A percentile compares a stretch with the other conserved stretches of the same genome.
phyloP scores from a whole-genome alignment of 2,888 invertebrate species.

The Rhamphomyia laevipes region DNA sequence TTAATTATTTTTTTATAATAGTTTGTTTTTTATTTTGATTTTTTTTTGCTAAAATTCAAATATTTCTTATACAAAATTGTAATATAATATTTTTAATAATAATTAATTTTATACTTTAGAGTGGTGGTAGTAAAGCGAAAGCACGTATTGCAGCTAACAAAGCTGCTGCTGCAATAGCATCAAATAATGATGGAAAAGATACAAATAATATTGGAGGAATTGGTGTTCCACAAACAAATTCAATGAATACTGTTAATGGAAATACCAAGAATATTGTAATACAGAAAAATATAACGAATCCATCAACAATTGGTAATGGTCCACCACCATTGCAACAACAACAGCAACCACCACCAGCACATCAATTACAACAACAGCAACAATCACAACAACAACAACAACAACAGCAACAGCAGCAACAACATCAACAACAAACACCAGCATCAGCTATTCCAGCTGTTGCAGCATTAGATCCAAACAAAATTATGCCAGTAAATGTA shows the following conservation, averaged over 20 bases:
- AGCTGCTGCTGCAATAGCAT: slow-evolving; percentile 24
- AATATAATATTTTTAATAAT: too few species aligned
- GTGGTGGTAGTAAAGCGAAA: slow-evolving; percentile 34
- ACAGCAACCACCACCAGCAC: slow-evolving; percentile 11
- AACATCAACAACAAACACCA: slow-evolving; percentile 21
- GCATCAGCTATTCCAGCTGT: slow-evolving; percentile 33
- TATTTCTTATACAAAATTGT: too few species aligned
- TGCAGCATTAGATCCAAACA: slow-evolving; percentile 40
- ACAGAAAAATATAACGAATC: too few species aligned
- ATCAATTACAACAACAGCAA: slow-evolving; percentile 13
- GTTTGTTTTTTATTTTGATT: too few species aligned
- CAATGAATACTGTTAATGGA: slow-evolving; percentile 14
- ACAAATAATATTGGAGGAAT: slow-evolving; percentile 1
- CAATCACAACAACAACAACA: slow-evolving; percentile 16
- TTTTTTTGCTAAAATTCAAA: too few species aligned
- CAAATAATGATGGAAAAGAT: slow-evolving; percentile 19
- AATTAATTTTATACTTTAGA: slow-evolving; percentile 17
- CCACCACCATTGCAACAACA: slow-evolving; percentile 11
- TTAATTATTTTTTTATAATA: too few species aligned
- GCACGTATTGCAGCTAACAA: slow-evolving; percentile 27
- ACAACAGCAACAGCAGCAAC: slow-evolving; percentile 21
- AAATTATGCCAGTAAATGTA: slow-evolving; percentile 47
- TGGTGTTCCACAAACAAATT: slow-evolving; percentile 3
- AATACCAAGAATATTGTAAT: slow-evolving; percentile 4
- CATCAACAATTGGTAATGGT: too few species aligned